Percentiles rank a stretch among this genome's conserved stretches.
These are phyloP conservation scores for Synergus japonicus DNA, from an alignment of 2,888 invertebrate genomes.

Conservation along the genomic window DNA sequence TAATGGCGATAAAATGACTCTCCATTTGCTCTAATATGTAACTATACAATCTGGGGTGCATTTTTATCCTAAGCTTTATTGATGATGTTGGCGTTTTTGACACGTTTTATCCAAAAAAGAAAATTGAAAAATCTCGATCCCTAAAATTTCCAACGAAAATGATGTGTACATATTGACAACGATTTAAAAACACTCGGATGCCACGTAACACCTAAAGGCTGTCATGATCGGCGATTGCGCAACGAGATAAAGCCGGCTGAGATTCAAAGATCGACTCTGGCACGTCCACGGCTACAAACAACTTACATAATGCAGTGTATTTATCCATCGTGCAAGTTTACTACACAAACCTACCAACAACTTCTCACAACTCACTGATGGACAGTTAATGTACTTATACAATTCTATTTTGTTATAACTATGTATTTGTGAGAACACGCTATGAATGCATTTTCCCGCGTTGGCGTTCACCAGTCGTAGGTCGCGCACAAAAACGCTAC, in stretches of 20 bases:
- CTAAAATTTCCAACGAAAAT: neutral
- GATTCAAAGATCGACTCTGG: conserved; percentile 50
- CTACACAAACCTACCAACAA: conserved; percentile 44
- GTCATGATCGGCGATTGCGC: conserved; percentile 37
- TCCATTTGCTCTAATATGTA: neutral
- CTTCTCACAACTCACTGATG: conserved; percentile 38
- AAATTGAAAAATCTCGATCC: no score
- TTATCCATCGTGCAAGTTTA: conserved; percentile 62
- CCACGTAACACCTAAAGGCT: conserved; percentile 30
- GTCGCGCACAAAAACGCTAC: conserved; percentile 21
- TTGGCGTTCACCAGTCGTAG: conserved; percentile 41
- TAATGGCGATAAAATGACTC: conserved; percentile 14
- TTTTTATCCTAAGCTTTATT: conserved; percentile 9
- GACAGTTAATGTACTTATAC: neutral
- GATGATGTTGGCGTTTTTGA: conserved; percentile 3
- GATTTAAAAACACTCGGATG: conserved; percentile 15
- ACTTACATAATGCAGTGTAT: conserved; percentile 69
- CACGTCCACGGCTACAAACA: conserved; percentile 62
- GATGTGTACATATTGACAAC: neutral
- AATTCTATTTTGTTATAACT: neutral
- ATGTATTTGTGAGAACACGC: neutral
- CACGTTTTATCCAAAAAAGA: neutral
- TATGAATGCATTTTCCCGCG: conserved; percentile 12
- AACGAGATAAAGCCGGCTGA: conserved; percentile 37
- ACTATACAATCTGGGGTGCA: neutral